phyloP scores from a whole-genome alignment of 1,140 invertebrate genomes.

The Drosophila oshimai region DNA sequence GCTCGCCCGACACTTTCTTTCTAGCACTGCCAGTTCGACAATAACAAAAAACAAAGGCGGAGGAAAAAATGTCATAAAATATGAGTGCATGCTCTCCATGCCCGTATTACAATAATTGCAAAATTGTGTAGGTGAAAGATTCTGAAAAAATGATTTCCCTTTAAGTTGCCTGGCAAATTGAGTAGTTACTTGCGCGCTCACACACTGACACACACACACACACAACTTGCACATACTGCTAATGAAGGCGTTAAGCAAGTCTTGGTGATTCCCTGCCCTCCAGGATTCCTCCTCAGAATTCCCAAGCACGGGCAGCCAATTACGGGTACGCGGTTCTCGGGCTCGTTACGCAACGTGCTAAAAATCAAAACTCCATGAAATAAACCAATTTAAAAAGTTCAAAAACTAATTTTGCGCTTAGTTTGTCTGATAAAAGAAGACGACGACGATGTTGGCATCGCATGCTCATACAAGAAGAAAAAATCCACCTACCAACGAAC shows the following conservation, averaged over 20 bases:
- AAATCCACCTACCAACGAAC: constrained; percentile 32
- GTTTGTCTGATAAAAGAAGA: constrained; percentile 78
- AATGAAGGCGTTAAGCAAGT: constrained; percentile 75
- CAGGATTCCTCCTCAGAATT: not conserved
- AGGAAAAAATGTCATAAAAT: constrained; percentile 67
- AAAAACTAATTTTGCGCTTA: constrained; percentile 82
- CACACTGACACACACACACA: not conserved
- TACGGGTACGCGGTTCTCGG: constrained; percentile 65
- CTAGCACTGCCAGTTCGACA: constrained; percentile 19
- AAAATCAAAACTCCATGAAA: constrained; percentile 82
- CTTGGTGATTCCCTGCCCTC: not conserved
- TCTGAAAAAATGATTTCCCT: constrained; percentile 65
- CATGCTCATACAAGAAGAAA: constrained; percentile 24
- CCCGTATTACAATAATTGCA: constrained; percentile 73
- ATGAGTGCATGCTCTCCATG: constrained; percentile 23
- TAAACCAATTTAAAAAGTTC: constrained; percentile 82
- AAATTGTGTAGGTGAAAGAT: constrained; percentile 70
- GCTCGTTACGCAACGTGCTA: constrained; percentile 79
- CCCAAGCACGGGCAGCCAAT: constrained; percentile 63
- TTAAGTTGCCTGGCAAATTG: constrained; percentile 72
- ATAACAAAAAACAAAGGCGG: not conserved
- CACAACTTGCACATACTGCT: constrained; percentile 35
- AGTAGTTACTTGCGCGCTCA: constrained; percentile 57
- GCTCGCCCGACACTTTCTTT: constrained; percentile 39
- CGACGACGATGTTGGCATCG: constrained; percentile 45